Percentiles rank a stretch among this genome's conserved stretches.
Evolutionary conservation across 2,797 vertebrate species (phyloP).

Genomic region (Danionella dracula): DNA sequence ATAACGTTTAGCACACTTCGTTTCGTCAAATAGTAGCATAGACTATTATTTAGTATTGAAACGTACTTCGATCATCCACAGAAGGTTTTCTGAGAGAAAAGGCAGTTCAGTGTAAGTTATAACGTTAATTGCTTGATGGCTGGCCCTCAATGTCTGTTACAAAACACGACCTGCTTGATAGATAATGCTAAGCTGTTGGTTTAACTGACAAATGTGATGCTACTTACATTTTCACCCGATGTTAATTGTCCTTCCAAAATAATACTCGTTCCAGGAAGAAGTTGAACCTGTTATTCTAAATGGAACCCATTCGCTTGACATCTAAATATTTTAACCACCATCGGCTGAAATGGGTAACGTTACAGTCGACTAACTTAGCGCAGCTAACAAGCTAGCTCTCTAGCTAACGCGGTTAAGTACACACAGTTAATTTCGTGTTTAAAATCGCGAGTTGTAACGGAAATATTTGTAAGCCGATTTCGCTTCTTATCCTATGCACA

Average conservation of each 20-base stretch:
- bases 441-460: conserved; percentile 50
- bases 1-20: too few relatives aligned
- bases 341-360: neutral
- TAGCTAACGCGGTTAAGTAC: conserved; percentile 59
- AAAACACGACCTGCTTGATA: conserved; percentile 23
- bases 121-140: neutral
- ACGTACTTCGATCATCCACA: too few relatives aligned
- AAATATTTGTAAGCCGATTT: conserved; percentile 58
- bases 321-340: conserved; percentile 22
- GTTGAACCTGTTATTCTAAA: conserved; percentile 3
- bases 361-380: conserved; percentile 20
- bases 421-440: conserved; percentile 63
- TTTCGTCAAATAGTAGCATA: too few relatives aligned
- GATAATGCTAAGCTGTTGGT: conserved; percentile 29
- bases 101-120: too few relatives aligned
- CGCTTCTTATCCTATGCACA: neutral
- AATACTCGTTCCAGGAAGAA: conserved; percentile 32
- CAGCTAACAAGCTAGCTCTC: conserved; percentile 56
- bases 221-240: conserved; percentile 42
- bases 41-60: too few relatives aligned
- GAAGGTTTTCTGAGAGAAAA: too few relatives aligned
- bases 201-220: conserved; percentile 4
- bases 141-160: conserved; percentile 22
- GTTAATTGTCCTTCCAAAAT: conserved; percentile 30
- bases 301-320: conserved; percentile 23